Base-by-base conservation (phyloP, 2,888 invertebrate species). In the Apodemia mormo region DNA sequence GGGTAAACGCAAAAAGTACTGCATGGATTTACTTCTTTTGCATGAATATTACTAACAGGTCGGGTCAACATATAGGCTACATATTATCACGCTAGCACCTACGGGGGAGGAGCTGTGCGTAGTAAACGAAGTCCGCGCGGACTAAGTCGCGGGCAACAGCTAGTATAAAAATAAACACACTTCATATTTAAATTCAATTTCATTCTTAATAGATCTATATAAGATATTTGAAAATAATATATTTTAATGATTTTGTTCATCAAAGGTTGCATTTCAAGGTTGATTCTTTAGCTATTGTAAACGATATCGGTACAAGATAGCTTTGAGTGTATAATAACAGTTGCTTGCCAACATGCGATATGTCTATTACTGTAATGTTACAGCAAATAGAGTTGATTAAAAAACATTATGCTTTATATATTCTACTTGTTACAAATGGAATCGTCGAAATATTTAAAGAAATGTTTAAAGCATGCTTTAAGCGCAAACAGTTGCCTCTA, bases 381-480 rank as follows among this genome's bases (percentile, higher is more conserved):
- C n/a, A 22, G 52, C 22, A 54, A 54, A 54, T 54, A 54, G 52
- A 54, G 52, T 54, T 54, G 52, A 54, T 54, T 54, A 54, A 54
- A 54, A 54, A 54, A 54, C 14, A 54, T 22, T 8, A 54, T 54
- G 2, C 52, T 49, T 49, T 14, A 22, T 54, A 22, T 22, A 54
- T n/a, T 54, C 8, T 54, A 22, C 52, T 5, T 49, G 14, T 49
- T 14, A 52, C 6, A 2, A 22, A 22, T 22, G 22, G 22, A 22
- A 22, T 22, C 22, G 22, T 22, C 22, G 22, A 22, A 22, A 22
- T 22, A 52, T n/a, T 49, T 4, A 49, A 49, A 49, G 1, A 10
- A 43, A 49, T 49, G 8, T 49, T 49, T 14, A 12, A 14, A 49
- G 49, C 14, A 49, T 49, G 4, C 3, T 49, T 49, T 49, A 14